These are phyloP conservation scores for Brachyptera putata DNA, from an alignment of 2,888 invertebrate genomes.

Conservation along the genomic window DNA sequence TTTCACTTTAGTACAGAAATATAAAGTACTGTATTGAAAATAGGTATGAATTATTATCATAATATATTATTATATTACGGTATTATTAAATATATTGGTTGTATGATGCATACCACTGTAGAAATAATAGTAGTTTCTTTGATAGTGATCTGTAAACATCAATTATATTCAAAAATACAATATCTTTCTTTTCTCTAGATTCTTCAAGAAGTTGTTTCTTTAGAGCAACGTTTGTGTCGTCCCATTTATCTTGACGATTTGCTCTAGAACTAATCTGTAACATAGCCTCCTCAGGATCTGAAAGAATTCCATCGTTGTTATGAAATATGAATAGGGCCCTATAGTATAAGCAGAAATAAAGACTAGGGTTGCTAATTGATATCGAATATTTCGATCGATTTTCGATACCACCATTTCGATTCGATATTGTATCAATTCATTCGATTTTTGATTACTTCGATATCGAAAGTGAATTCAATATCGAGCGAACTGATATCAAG, in stretches of 20 bases:
- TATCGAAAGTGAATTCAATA: too few relatives aligned
- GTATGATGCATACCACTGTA: slow-evolving; percentile 33
- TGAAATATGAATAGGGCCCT: neutral
- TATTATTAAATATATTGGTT: too few relatives aligned
- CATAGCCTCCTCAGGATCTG: slow-evolving; percentile 15
- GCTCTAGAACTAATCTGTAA: slow-evolving; percentile 22
- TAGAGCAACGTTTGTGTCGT: slow-evolving; percentile 26
- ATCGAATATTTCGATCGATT: too few relatives aligned
- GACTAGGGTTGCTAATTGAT: too few relatives aligned
- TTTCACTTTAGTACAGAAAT: neutral
- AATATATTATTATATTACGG: slow-evolving; percentile 6
- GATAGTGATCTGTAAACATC: slow-evolving; percentile 37
- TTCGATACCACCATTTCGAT: too few relatives aligned
- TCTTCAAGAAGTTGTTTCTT: slow-evolving; percentile 33
- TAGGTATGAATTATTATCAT: too few relatives aligned
- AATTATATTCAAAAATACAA: slow-evolving; percentile 35
- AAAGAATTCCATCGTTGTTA: slow-evolving; percentile 4
- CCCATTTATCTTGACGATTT: slow-evolving; percentile 30
- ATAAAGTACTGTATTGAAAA: neutral
- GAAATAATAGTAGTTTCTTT: slow-evolving; percentile 34
- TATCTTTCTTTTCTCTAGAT: slow-evolving; percentile 31
- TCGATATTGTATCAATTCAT: too few relatives aligned
- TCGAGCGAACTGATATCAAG: too few relatives aligned
- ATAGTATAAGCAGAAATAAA: neutral
- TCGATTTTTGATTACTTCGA: too few relatives aligned